Percentiles rank a stretch among this genome's conserved stretches.
Evolutionary conservation across 1,140 invertebrate genomes (phyloP).

Genomic region (Macrostomum lignano): DNA sequence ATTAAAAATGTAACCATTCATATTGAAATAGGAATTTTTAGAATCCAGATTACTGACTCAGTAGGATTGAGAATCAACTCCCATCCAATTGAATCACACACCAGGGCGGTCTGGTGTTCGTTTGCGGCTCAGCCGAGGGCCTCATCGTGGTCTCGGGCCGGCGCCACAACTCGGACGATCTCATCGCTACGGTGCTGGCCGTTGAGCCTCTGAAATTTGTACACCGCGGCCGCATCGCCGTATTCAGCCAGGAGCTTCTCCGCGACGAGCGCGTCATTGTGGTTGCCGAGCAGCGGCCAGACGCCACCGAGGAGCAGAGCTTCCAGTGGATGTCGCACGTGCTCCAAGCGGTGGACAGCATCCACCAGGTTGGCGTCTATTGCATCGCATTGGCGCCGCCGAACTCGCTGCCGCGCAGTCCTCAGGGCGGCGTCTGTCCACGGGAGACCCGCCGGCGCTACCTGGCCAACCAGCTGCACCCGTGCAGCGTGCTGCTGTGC

Average conservation of each 20-base stretch:
- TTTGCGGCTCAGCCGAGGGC: slow-evolving; percentile 86
- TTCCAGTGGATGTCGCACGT: slow-evolving; percentile 99
- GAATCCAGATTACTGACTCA: no score
- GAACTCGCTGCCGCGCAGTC: slow-evolving; percentile 75
- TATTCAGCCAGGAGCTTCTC: slow-evolving; percentile 77
- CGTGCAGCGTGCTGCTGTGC: slow-evolving; percentile 89
- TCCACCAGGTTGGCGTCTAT: slow-evolving; percentile 94
- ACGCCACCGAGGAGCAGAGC: slow-evolving; percentile 92
- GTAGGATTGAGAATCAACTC: no score
- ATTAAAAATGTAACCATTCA: no score
- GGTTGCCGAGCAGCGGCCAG: slow-evolving; percentile 84
- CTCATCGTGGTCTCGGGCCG: slow-evolving; percentile 85
- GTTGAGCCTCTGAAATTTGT: slow-evolving; percentile 99
- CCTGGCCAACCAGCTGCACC: slow-evolving; percentile 79
- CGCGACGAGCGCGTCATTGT: slow-evolving; percentile 90
- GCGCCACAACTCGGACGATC: slow-evolving; percentile 92
- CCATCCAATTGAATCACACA: no score
- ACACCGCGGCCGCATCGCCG: slow-evolving; percentile 70
- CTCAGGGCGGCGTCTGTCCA: slow-evolving; percentile 81
- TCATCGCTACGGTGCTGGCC: slow-evolving; percentile 88
- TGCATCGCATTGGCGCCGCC: slow-evolving; percentile 83
- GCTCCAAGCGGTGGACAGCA: slow-evolving; percentile 88
- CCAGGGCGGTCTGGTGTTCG: slow-evolving; percentile 82
- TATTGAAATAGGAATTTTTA: no score
- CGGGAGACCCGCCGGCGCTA: slow-evolving; percentile 82